Evolutionary conservation across 2,888 invertebrate species (phyloP), one percentile per base, ranked within the genome.

Genomic region (Lepidocyrtinus sp.): DNA sequence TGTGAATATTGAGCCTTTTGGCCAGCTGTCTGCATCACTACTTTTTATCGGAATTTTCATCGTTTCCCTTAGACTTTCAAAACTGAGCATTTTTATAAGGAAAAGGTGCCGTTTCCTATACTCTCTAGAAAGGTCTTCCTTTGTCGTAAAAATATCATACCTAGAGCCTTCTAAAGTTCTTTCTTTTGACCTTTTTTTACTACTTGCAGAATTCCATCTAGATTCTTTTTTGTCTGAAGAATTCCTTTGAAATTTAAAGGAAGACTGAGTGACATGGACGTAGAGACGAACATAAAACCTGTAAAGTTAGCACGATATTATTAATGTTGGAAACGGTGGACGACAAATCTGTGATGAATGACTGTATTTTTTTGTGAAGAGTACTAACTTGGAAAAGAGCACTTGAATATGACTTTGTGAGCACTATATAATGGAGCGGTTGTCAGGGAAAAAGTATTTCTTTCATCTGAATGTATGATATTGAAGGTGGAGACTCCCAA

Each of bases 401-500:
- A 50, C 50, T 50, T 50, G 50, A 50, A 50, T 50, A 50, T 50
- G 50, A 50, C 50, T 50, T 50, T 50, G 12, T 50, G 50, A 50
- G 50, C 50, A 50, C 50, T 50, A 50, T 50, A 50, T 50, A 50
- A 50, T 50, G 17, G 50, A 50, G 50, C 50, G 2, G 17, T 50
- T 50, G 50, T 50, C 50, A 50, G 50, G 50, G n/a, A n/a, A n/a
- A 50, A 50, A 50, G 50, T 50, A 50, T 50, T 17, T 17, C 50
- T 2, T 50, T 50, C 50, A 50, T 12, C 50, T 17, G n/a, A n/a
- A n/a, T n/a, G n/a, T n/a, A 36, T 12, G 36, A 36, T 36, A 36
- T 36, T 36, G 36, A 36, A 50, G 50, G 50, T 50, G 17, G n/a
- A n/a, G n/a, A n/a, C n/a, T 50, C 50, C 50, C 50, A 2, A 50